Conservation (phyloP, 2,113 vertebrate genomes). For the Ctenomys sociabilis region DNA sequence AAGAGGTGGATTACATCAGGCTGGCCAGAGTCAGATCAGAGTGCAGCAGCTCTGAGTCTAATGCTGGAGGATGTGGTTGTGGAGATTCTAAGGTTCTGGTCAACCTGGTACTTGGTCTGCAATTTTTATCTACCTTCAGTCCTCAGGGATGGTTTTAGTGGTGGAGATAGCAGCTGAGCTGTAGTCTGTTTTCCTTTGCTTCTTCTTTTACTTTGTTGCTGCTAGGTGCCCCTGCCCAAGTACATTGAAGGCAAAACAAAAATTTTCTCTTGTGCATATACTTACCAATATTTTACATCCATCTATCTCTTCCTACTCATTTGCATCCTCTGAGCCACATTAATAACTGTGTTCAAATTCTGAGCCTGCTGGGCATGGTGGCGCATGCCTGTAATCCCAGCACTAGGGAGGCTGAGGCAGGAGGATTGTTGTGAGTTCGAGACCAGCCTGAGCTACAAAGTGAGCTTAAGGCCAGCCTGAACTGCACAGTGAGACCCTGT, state of each 20-base stretch:
- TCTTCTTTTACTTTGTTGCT: background rate
- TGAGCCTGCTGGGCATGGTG: too few species aligned
- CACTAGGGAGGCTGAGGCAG: too few species aligned
- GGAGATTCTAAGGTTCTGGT: background rate
- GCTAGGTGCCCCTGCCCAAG: background rate
- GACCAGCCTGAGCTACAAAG: too few species aligned
- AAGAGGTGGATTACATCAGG: background rate
- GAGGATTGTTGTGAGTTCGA: too few species aligned
- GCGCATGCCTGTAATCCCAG: too few species aligned
- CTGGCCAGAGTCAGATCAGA: background rate
- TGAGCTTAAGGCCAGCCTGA: too few species aligned
- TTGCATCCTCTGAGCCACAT: background rate
- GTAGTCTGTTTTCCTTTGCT: background rate
- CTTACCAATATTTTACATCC: background rate
- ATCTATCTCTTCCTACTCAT: background rate
- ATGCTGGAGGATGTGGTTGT: background rate
- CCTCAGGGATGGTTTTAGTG: background rate
- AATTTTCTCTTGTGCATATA: background rate
- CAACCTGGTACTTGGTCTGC: background rate
- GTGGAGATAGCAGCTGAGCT: background rate
- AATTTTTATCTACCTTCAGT: background rate
- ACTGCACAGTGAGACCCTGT: too few species aligned
- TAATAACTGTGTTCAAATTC: background rate
- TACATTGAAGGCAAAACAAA: background rate
- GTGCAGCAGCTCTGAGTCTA: background rate